These are phyloP conservation scores for Sternarchorhynchus goeldii DNA, from an alignment of 2,797 vertebrate species.

Conservation along the genomic window DNA sequence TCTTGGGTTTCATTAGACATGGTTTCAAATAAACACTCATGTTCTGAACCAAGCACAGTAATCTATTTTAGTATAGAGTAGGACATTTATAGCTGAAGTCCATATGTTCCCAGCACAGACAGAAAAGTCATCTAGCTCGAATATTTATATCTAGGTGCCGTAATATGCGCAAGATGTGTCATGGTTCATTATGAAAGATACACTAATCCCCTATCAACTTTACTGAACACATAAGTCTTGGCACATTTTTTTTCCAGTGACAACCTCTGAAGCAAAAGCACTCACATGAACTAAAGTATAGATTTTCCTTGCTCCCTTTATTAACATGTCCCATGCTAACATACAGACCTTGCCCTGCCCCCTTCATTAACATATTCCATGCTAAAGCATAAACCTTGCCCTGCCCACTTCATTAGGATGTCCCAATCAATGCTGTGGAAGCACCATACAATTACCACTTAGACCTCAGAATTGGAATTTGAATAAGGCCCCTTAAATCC, in stretches of 20 bases:
- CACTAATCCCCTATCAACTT: conserved; percentile 10
- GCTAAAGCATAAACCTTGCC: not conserved
- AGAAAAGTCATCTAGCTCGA: conserved; percentile 17
- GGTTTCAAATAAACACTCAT: conserved; percentile 26
- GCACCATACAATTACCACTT: conserved; percentile 13
- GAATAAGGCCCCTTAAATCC: not conserved
- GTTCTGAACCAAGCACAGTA: conserved; percentile 6
- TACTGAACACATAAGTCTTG: conserved; percentile 1
- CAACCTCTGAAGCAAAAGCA: conserved; percentile 20
- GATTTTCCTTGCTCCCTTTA: conserved; percentile 28
- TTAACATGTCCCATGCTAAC: conserved; percentile 37
- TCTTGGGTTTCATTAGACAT: not conserved
- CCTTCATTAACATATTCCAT: conserved; percentile 16
- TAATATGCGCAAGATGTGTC: conserved; percentile 34
- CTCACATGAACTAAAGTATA: conserved; percentile 1
- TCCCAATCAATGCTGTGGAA: not conserved
- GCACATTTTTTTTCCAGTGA: not conserved
- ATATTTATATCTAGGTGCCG: conserved; percentile 11
- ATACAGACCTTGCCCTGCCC: too few species aligned
- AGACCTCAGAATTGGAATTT: not conserved
- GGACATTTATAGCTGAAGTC: conserved; percentile 9
- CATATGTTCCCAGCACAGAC: conserved; percentile 18
- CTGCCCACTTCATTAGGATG: not conserved
- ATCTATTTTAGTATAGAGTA: conserved; percentile 3
- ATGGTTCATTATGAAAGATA: conserved; percentile 29